A percentile compares a stretch with the other conserved stretches of the same genome.
Evolutionary conservation across 35 echinoderm and acorn worm genomes (phyloP).

Genomic region (Amphiura filiformis): DNA sequence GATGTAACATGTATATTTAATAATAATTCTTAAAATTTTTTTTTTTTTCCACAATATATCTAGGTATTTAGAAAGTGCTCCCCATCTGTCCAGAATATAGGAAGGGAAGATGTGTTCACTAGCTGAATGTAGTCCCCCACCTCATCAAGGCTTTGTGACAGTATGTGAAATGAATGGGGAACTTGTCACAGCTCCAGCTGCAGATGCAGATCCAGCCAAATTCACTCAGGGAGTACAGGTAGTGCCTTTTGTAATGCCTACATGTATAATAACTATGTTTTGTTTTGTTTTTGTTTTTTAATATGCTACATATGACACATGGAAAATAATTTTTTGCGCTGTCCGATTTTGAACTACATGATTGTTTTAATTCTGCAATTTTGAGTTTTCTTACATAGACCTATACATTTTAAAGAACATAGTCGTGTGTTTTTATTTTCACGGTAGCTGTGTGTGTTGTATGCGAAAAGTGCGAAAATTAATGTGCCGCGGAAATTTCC

Average conservation of each 20-base stretch:
- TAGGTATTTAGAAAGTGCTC: too few relatives aligned
- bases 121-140: constrained; percentile 59
- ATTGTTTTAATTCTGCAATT: too few relatives aligned
- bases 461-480: too few relatives aligned
- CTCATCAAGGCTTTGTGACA: constrained; percentile 56
- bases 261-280: not conserved
- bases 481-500: too few relatives aligned
- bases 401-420: not conserved
- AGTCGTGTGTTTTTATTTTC: too few relatives aligned
- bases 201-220: constrained; percentile 31
- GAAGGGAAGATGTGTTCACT: constrained; percentile 56
- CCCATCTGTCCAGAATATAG: too few relatives aligned
- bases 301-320: not conserved
- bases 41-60: too few relatives aligned
- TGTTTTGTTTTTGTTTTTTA: too few relatives aligned
- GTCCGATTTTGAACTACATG: not conserved
- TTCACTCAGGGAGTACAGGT: constrained; percentile 36
- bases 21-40: too few relatives aligned
- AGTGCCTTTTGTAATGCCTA: not conserved
- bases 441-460: too few relatives aligned
- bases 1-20: too few relatives aligned
- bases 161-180: constrained; percentile 79
- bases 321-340: not conserved
- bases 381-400: too few relatives aligned
- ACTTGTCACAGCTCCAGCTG: constrained; percentile 42